Evolutionary conservation across 2,888 invertebrate species (phyloP).

Genomic region (Eupithecia insigniata): DNA sequence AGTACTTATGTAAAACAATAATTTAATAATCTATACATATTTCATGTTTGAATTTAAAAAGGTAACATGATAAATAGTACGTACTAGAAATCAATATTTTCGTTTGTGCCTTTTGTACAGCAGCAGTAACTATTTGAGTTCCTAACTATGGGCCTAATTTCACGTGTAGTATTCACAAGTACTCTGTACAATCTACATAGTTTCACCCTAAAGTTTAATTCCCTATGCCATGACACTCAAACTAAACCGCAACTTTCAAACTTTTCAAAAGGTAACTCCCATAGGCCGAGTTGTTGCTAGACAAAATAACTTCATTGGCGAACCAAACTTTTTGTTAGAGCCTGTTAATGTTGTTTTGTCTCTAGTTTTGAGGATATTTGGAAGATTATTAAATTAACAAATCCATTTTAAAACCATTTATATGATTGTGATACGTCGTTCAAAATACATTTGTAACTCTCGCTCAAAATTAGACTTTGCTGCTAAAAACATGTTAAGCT

Average conservation of each 20-base stretch:
- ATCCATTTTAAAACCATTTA: not conserved
- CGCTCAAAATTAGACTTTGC: not conserved
- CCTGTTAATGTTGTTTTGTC: conserved; percentile 1
- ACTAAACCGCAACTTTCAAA: conserved; percentile 30
- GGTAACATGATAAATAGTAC: too few species aligned
- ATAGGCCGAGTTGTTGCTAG: conserved; percentile 18
- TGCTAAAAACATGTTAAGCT: too few species aligned
- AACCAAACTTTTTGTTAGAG: conserved; percentile 5
- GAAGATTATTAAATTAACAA: not conserved
- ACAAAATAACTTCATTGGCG: conserved; percentile 13
- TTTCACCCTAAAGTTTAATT: conserved; percentile 34
- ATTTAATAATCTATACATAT: too few species aligned
- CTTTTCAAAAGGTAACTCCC: conserved; percentile 11
- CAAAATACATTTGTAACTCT: not conserved
- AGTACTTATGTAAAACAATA: too few species aligned
- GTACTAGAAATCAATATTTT: not conserved
- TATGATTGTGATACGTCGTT: not conserved
- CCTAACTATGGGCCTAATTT: conserved; percentile 8
- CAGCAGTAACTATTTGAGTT: not conserved
- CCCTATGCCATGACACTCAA: conserved; percentile 26
- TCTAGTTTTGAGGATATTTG: not conserved
- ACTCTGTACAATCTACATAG: conserved; percentile 14
- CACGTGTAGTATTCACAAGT: too few species aligned
- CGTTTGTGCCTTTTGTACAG: not conserved
- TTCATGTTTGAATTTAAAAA: too few species aligned